Evolutionary conservation across 2,888 invertebrate genomes (phyloP), one percentile per base, ranked within the genome.

Genomic region (Eretmocerus hayati): DNA sequence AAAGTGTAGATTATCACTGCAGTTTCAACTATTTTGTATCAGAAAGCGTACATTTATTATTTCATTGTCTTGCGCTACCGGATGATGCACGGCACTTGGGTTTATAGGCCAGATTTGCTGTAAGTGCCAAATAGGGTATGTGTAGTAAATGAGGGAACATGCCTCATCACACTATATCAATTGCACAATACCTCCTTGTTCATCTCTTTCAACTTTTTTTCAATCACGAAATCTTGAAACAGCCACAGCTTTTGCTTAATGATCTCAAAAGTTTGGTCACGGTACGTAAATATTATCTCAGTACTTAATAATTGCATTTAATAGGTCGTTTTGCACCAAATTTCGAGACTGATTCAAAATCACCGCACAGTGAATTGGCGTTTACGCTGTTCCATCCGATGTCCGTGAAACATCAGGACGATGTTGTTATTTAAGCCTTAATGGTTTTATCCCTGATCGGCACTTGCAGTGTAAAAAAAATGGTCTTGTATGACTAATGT

Each of bases 101-200:
- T 48, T 47, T 11, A 52, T 11, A 52, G 35, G 44, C 42, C 50
- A 49, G 54, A 48, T 48, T 54, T 30, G 40, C 36, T 41, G 51
- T 39, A 50, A 52, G 58, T 59, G 58, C 59, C 59, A 59, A 59
- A 59, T 54, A 53, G 46, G 46, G 46, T 41, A 51, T 46, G 33
- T 39, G n/a, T n/a, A n/a, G n/a, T n/a, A n/a, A n/a, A 42, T 11
- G 11, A 26, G 42, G 32, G 23, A 35, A 21, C 31, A 41, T 43
- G 48, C 47, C 42, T 43, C 40, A 52, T 9, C 15, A 42, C 30
- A 21, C 21, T 39, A 46, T 21, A 20, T 38, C 42, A 40, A 45
- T 35, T 38, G 38, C 36, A 42, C 23, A 37, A 44, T 38, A 39
- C 9, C n/a, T n/a, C n/a, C n/a, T 42, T 45, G 31, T 42, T 41